These are phyloP conservation scores for Drosophila nigrodunni DNA, from an alignment of 1,140 invertebrate species.

Conservation along the genomic window DNA sequence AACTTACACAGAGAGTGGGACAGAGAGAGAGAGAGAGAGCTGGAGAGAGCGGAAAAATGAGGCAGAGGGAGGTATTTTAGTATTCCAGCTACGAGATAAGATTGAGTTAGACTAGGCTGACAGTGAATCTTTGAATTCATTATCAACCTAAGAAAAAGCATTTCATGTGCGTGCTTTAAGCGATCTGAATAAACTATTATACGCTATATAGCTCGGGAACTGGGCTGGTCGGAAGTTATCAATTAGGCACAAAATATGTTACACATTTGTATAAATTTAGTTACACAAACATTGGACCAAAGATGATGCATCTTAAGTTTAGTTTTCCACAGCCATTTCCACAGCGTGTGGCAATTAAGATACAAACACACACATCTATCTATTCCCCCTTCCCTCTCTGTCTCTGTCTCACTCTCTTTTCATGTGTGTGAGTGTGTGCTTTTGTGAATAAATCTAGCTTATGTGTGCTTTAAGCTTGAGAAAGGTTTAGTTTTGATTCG, in stretches of 20 bases:
- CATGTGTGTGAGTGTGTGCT: conserved; percentile 42
- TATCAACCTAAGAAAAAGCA: conserved; percentile 47
- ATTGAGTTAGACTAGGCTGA: conserved; percentile 54
- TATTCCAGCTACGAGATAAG: conserved; percentile 40
- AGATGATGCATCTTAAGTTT: conserved; percentile 41
- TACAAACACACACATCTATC: conserved; percentile 18
- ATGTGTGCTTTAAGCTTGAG: conserved; percentile 73
- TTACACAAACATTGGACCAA: conserved; percentile 57
- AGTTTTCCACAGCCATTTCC: conserved; percentile 46
- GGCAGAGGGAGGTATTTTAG: neutral
- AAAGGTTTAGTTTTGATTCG: conserved; percentile 78
- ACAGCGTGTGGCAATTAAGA: conserved; percentile 76
- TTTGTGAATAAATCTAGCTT: conserved; percentile 81
- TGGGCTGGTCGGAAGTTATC: conserved; percentile 74
- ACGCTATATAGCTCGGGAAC: conserved; percentile 18
- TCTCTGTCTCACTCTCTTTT: conserved; percentile 1
- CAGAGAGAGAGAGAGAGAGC: neutral
- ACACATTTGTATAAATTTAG: conserved; percentile 82
- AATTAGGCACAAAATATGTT: conserved; percentile 81
- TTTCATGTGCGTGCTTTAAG: conserved; percentile 33
- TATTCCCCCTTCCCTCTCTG: neutral
- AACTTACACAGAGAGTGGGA: conserved; percentile 9
- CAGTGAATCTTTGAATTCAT: conserved; percentile 81
- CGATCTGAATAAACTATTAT: conserved; percentile 10
- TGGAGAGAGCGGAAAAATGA: neutral